Evolutionary conservation across 2,113 vertebrate genomes (phyloP).

Genomic region (Leucosticte australis): DNA sequence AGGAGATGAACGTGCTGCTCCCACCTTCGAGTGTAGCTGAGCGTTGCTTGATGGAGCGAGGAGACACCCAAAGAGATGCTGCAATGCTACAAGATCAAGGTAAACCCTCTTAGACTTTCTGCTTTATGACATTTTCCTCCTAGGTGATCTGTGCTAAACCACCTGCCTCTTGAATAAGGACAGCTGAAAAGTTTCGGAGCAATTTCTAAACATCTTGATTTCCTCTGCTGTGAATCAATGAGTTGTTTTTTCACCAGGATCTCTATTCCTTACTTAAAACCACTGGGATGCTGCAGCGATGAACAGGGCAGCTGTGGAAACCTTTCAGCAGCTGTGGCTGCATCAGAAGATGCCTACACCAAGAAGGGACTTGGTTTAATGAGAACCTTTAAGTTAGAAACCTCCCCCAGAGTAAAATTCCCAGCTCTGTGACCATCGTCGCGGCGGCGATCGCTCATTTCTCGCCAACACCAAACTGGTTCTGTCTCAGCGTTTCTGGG

Average conservation of each 20-base stretch:
- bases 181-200: neutral
- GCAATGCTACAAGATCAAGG: neutral
- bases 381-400: neutral
- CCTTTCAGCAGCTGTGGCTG: neutral
- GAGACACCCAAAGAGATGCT: neutral
- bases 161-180: neutral
- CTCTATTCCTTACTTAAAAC: neutral
- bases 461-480: rapidly evolving
- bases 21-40: neutral
- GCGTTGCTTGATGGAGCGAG: neutral
- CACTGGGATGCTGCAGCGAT: rapidly evolving
- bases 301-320: neutral
- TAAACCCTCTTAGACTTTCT: neutral
- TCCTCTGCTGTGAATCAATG: neutral
- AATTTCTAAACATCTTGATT: neutral
- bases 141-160: neutral
- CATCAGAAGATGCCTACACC: neutral
- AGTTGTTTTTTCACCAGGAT: neutral
- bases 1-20: neutral
- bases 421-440: neutral
- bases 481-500: neutral
- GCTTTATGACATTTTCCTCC: neutral
- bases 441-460: rapidly evolving
- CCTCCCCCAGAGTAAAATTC: neutral
- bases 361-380: neutral